Evolutionary conservation across 2,113 vertebrate genomes (phyloP).

Genomic region (Nipponia nippon): DNA sequence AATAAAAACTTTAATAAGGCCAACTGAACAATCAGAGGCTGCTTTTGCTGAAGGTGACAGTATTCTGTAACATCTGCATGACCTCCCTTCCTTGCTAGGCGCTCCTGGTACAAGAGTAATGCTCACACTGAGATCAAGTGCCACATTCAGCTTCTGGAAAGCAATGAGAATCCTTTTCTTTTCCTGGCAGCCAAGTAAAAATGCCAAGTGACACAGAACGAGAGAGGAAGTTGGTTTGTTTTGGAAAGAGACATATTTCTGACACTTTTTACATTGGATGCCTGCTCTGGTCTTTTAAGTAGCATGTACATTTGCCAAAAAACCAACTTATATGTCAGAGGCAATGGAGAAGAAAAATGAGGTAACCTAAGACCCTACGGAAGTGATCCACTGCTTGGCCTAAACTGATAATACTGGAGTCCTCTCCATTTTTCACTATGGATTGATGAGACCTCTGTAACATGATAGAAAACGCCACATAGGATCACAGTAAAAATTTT

Average conservation of each 20-base stretch:
- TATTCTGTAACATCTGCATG: not conserved
- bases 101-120: not conserved
- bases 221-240: not conserved
- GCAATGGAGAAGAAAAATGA: not conserved
- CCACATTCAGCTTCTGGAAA: not conserved
- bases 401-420: not conserved
- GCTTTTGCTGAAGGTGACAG: not conserved
- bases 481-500: not conserved
- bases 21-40: not conserved
- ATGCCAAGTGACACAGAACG: not conserved
- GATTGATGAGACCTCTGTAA: not conserved
- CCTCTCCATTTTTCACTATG: not conserved
- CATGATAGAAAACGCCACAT: not conserved
- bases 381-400: not conserved
- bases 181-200: not conserved
- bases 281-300: not conserved
- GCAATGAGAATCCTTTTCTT: not conserved
- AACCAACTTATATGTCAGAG: rapidly evolving
- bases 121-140: not conserved
- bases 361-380: not conserved
- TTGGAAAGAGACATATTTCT: not conserved
- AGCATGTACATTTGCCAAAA: not conserved
- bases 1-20: not conserved
- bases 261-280: not conserved
- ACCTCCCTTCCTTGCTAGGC: not conserved